Evolutionary conservation across 2,888 invertebrate genomes (phyloP).

Genomic region (Eudasyphora cyanicolor): DNA sequence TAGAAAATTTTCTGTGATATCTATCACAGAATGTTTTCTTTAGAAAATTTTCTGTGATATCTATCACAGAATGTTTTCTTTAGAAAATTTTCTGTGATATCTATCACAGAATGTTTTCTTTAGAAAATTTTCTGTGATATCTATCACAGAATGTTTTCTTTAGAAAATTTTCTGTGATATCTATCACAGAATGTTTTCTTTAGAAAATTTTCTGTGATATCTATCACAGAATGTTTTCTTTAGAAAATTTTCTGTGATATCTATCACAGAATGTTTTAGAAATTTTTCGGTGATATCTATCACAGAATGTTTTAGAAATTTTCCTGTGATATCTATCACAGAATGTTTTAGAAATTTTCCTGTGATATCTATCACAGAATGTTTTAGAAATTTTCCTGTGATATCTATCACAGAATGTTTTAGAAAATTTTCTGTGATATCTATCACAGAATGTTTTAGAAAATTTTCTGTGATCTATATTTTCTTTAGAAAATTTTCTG

Average conservation of each 20-base stretch:
- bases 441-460: neutral
- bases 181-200: neutral
- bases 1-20: no score
- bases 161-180: neutral
- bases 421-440: neutral
- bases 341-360: neutral
- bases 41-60: no score
- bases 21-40: no score
- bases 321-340: neutral
- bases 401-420: neutral
- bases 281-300: neutral
- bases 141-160: neutral
- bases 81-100: no score
- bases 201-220: neutral
- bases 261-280: neutral
- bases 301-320: neutral
- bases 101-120: neutral
- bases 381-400: neutral
- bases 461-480: neutral
- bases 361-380: neutral
- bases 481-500: neutral
- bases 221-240: neutral
- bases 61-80: no score
- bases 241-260: neutral
- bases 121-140: neutral